These are phyloP conservation scores for Chloropsis hardwickii DNA, from an alignment of 2,113 vertebrate genomes.

Conservation along the genomic window DNA sequence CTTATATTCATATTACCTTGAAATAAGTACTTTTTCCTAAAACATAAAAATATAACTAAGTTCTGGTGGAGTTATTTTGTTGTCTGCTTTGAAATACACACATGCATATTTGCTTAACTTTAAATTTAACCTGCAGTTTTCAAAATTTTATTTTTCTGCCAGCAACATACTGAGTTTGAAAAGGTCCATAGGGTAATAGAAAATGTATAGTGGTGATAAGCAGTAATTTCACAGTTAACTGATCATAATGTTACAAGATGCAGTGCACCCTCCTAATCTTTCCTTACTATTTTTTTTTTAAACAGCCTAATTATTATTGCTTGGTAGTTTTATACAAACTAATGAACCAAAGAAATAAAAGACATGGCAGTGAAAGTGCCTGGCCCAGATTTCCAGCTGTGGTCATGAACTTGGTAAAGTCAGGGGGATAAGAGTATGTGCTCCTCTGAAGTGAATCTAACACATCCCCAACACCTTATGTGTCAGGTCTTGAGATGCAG, in stretches of 20 bases:
- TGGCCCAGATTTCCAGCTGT: neutral
- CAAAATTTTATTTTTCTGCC: neutral
- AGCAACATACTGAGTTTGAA: neutral
- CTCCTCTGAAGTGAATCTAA: neutral
- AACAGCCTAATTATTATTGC: neutral
- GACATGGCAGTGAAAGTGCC: neutral
- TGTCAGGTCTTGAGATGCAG: neutral
- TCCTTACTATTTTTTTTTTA: neutral
- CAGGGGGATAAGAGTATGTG: neutral
- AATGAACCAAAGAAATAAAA: conserved; percentile 11
- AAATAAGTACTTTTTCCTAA: neutral
- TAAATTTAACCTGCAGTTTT: neutral
- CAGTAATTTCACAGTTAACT: conserved; percentile 58
- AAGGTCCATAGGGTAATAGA: conserved; percentile 54
- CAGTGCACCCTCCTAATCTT: conserved; percentile 14
- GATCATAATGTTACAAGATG: conserved; percentile 38
- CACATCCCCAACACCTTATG: neutral
- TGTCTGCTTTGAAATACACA: neutral
- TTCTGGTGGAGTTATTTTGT: neutral
- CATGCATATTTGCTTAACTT: neutral
- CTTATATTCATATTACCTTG: neutral
- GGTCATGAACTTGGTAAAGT: neutral
- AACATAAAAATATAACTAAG: neutral
- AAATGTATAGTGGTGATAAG: conserved; percentile 54
- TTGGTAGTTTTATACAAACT: neutral